These are phyloP conservation scores for Emesis russula DNA, from an alignment of 2,888 invertebrate species.

Conservation along the genomic window DNA sequence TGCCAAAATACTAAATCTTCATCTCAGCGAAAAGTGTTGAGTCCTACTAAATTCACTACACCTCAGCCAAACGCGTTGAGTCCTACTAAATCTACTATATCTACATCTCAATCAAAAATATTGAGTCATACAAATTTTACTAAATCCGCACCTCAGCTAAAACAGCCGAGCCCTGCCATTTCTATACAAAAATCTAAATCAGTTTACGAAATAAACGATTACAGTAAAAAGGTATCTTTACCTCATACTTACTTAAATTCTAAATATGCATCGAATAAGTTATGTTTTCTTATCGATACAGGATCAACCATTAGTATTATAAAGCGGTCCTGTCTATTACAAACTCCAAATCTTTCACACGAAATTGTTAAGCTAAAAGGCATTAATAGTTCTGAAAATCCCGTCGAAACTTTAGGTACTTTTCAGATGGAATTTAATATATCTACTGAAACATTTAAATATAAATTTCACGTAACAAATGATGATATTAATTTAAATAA, in stretches of 20 bases:
- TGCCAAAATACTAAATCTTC: too few species aligned
- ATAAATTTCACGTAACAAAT: slow-evolving; percentile 23
- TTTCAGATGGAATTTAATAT: not conserved
- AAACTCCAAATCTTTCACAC: slow-evolving; percentile 11
- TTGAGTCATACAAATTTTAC: not conserved
- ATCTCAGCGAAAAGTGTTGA: too few species aligned
- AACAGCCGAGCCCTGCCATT: not conserved
- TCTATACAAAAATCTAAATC: not conserved
- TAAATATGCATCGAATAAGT: not conserved
- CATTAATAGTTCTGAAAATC: slow-evolving; percentile 23
- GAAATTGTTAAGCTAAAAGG: slow-evolving; percentile 17
- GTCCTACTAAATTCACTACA: too few species aligned
- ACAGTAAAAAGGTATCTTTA: slow-evolving; percentile 3
- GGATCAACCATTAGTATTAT: slow-evolving; percentile 18
- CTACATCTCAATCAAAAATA: not conserved
- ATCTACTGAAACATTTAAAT: slow-evolving; percentile 4
- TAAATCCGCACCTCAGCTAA: not conserved
- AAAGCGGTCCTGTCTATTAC: slow-evolving; percentile 14
- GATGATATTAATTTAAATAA: slow-evolving; percentile 31
- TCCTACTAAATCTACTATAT: not conserved
- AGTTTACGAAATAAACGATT: not conserved
- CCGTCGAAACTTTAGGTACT: slow-evolving; percentile 4
- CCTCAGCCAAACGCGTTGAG: too few species aligned
- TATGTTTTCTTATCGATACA: slow-evolving; percentile 25
- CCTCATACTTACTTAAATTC: slow-evolving; percentile 3